Base-by-base conservation (phyloP, 2,797 vertebrate species). In the Brachyrhaphis roseni region DNA sequence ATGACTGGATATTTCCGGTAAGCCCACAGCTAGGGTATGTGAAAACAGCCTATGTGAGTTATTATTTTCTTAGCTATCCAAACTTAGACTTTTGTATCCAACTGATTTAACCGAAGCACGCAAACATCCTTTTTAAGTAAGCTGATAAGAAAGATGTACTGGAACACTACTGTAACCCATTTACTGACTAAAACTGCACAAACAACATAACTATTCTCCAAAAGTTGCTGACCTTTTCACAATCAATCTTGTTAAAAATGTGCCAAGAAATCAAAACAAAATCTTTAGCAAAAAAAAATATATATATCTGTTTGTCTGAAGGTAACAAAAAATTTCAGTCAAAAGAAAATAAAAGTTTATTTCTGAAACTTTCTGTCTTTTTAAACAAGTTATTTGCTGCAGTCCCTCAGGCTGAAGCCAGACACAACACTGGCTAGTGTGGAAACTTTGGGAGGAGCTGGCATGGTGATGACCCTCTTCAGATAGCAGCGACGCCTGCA, bases 401-500 rank as follows among this genome's bases (percentile, higher is more conserved):
- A 70, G 23, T 70, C 6, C 39, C 66, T 70, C 39, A n/a, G 66
- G 23, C 12, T 70, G 66, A 70, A 70, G 39, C 66, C 66, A 70
- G 66, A 70, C 66, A 70, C 66, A 43, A 3, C 66, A 2, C 3
- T 70, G 39, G 1, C 23, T 7, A n/a, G 23, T 15, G 13, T 70
- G 39, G 20, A 43, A 23, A 70, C 39, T 7, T 0, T 70, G 2
- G 39, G 39, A 70, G 66, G 66, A 26, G 36, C 23, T n/a, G 66
- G 66, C 66, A 70, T 70, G 66, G 39, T 70, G 66, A 70, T 70
- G 66, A 43, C 66, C 36, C 66, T 70, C 66, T 70, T 70, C 39
- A 70, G 39, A n/a, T 6, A 70, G 66, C 66, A 70, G 23, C 5
- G 23, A 3, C 66, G 66, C 39, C 66, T 70, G 66, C 39, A 70